Base-by-base conservation (phyloP, 2,888 invertebrate genomes). In the Protodeltote pygarga region DNA sequence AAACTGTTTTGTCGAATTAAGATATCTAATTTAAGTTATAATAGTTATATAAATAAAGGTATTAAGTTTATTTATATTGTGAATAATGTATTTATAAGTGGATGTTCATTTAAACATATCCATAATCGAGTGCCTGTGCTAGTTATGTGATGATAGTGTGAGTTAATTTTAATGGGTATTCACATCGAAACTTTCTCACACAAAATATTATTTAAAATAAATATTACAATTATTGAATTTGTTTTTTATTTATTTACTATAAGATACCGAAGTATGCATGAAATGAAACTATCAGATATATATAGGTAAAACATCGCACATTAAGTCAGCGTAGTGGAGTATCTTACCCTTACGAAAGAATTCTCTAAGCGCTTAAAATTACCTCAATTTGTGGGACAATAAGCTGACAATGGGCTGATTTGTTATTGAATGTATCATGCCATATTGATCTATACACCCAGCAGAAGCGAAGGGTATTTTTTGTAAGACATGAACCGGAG, bases 11-110 rank as follows among this genome's bases (percentile, higher is more conserved):
- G 57, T 58, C 50, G 64, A 47, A 54, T 54, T 70, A 66, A 70
- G 52, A 63, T 66, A 54, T 53, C 28, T 72, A 63, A 63, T 66
- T 52, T 73, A 71, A 55, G 47, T 67, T 61, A 70, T 58, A n/a
- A n/a, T n/a, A 63, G 49, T 51, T 63, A 47, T 58, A 50, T 62
- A 44, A 66, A 65, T 65, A 54, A 67, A 63, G 55, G 48, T 59
- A 60, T 58, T 78, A 80, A 77, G 79, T 65, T 65, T 77, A 79
- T 79, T 79, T 79, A 79, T 77, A 70, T 66, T 74, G 76, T 75
- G 73, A 73, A 71, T 76, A 71, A 65, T 48, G 45, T 73, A 68
- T 60, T 44, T 54, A 46, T 64, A 70, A 55, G 65, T 45, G 51
- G 35, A 70, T 52, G 41, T 62, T 39, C 39, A 58, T 50, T 58